Conservation (phyloP, 2,113 vertebrate species). For the Passer domesticus region DNA sequence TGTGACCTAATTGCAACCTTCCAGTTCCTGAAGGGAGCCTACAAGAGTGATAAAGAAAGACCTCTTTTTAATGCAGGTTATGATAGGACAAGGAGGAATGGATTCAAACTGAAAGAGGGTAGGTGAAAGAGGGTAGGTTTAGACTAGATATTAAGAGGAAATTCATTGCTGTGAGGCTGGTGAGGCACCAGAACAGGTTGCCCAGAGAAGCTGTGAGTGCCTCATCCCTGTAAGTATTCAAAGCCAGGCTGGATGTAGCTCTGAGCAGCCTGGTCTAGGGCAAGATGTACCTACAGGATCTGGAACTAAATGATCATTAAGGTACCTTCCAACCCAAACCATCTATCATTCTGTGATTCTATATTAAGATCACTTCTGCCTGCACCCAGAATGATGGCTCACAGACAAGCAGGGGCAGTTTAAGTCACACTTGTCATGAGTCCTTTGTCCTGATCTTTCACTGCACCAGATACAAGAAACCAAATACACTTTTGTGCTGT, state of each 20-base stretch:
- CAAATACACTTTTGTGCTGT: neutral
- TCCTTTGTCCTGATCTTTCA: neutral
- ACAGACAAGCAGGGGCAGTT: rapidly evolving
- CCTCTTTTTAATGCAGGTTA: neutral
- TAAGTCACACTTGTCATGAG: neutral
- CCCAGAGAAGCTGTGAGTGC: neutral
- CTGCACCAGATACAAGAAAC: neutral
- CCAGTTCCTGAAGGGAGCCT: neutral
- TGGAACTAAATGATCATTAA: neutral
- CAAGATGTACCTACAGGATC: neutral
- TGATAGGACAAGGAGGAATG: neutral
- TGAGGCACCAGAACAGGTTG: neutral
- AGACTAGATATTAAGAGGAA: neutral
- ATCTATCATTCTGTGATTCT: neutral
- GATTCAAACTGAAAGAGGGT: neutral
- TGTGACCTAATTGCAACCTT: neutral
- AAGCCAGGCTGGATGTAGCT: neutral
- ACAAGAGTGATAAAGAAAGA: neutral
- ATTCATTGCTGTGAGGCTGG: neutral
- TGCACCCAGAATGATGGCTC: neutral
- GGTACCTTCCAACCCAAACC: neutral
- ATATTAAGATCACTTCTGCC: neutral
- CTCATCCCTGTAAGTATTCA: neutral
- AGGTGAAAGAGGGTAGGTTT: neutral
- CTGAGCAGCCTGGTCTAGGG: neutral